These are phyloP conservation scores for Caenorhabditis uteleia DNA, from an alignment of 2,888 invertebrate species.

Conservation along the genomic window DNA sequence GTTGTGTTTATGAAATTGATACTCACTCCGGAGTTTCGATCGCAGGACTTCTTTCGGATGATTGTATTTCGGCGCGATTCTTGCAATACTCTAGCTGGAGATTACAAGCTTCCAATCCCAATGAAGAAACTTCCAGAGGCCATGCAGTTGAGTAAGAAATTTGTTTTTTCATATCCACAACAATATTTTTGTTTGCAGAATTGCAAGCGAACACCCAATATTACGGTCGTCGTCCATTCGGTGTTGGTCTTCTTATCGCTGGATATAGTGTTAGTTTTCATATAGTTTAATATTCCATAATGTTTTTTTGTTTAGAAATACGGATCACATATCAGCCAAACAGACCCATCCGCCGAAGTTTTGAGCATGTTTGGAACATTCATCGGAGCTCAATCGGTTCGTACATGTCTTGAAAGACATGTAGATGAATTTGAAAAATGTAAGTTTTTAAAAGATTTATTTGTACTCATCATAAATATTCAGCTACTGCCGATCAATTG, in stretches of 20 bases:
- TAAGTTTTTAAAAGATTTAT: slow-evolving; percentile 74
- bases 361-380: slow-evolving; percentile 98
- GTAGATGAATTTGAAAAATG: no score
- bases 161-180: background rate
- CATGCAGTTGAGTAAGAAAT: slow-evolving; percentile 52
- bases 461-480: slow-evolving; percentile 9
- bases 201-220: slow-evolving; percentile 96
- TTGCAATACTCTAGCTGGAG: slow-evolving; percentile 92
- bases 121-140: slow-evolving; percentile 22
- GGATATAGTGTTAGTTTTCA: slow-evolving; percentile 84
- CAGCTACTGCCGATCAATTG: slow-evolving; percentile 72
- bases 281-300: no score
- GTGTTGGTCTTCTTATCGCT: slow-evolving; percentile 91
- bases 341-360: slow-evolving; percentile 95
- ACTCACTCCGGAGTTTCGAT: no score
- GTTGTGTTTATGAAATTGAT: no score
- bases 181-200: slow-evolving; percentile 71
- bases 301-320: slow-evolving; percentile 75
- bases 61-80: no score
- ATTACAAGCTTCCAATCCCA: slow-evolving; percentile 77
- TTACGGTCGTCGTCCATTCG: slow-evolving; percentile 94
- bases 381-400: slow-evolving; percentile 94
- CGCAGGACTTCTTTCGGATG: no score
- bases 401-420: slow-evolving; percentile 94
- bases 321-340: slow-evolving; percentile 95